These are phyloP conservation scores for Corythaeola cristata DNA, from an alignment of 2,113 vertebrate genomes.

Conservation along the genomic window DNA sequence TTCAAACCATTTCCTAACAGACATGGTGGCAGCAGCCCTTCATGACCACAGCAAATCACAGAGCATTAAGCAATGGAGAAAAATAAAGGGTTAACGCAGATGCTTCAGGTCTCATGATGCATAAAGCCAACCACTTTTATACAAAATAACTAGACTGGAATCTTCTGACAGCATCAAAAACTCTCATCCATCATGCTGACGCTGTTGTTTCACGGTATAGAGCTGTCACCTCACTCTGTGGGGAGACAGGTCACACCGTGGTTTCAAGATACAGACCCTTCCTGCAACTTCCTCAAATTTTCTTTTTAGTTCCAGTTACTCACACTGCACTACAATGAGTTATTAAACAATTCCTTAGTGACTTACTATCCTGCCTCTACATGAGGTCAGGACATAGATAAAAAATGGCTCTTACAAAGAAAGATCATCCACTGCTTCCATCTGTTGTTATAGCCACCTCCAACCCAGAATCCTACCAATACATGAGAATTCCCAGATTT, in stretches of 20 bases:
- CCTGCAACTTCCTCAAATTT: background rate
- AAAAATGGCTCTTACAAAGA: background rate
- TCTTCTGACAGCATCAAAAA: background rate
- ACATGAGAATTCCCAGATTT: background rate
- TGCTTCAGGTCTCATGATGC: background rate
- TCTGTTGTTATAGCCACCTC: background rate
- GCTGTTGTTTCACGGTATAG: fast-evolving
- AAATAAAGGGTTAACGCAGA: fast-evolving
- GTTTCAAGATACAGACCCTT: background rate
- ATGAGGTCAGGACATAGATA: background rate
- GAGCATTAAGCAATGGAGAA: background rate
- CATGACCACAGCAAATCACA: background rate
- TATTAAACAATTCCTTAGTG: background rate
- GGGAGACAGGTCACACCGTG: background rate
- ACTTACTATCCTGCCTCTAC: background rate
- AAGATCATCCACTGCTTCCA: background rate
- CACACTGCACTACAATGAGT: background rate
- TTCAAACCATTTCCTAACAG: background rate
- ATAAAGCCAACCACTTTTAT: background rate
- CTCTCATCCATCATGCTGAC: background rate
- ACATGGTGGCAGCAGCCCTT: background rate
- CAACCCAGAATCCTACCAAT: background rate
- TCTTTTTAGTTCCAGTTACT: background rate
- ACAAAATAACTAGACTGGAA: background rate
- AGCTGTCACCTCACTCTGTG: background rate